Evolutionary conservation across 2,888 invertebrate species (phyloP).

Genomic region (Mythimna impura): DNA sequence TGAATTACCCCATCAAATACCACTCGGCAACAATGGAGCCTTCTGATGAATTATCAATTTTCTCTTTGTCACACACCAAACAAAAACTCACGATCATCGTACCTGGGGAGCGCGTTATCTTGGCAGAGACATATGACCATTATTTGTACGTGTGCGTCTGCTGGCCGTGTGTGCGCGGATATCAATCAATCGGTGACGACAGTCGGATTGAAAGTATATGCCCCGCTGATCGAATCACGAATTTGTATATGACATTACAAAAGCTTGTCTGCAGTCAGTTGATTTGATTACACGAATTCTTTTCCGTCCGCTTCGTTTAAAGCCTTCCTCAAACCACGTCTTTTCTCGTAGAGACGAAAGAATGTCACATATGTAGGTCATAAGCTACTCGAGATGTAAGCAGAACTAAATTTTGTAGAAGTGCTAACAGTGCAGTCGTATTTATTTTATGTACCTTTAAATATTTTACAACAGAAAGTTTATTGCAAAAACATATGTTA

Average conservation of each 20-base stretch:
- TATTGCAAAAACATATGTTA: constrained; percentile 27
- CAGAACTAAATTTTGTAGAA: constrained; percentile 36
- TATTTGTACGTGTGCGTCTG: constrained; percentile 83
- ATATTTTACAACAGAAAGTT: constrained; percentile 20
- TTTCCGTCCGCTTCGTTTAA: constrained; percentile 54
- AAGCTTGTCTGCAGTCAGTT: constrained; percentile 50
- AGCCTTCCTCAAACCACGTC: constrained; percentile 34
- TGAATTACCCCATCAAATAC: constrained; percentile 81
- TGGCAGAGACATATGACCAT: constrained; percentile 88
- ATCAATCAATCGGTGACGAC: constrained; percentile 84
- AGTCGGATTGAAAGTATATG: constrained; percentile 75
- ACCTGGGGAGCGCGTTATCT: constrained; percentile 86
- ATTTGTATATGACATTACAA: constrained; percentile 62
- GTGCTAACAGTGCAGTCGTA: constrained; percentile 19
- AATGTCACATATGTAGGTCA: constrained; percentile 57
- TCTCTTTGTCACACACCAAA: constrained; percentile 86
- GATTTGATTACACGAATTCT: constrained; percentile 56
- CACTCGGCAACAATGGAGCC: constrained; percentile 80
- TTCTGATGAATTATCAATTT: constrained; percentile 88
- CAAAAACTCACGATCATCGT: constrained; percentile 84
- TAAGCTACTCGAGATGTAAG: constrained; percentile 40
- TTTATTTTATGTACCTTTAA: constrained; percentile 21
- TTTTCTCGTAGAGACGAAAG: constrained; percentile 44
- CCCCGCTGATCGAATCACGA: constrained; percentile 69
- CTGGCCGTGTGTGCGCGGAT: constrained; percentile 69